These are phyloP conservation scores for Temnopleurus reevesii DNA, from an alignment of 53 echinoderm and acorn worm species.

Conservation along the genomic window DNA sequence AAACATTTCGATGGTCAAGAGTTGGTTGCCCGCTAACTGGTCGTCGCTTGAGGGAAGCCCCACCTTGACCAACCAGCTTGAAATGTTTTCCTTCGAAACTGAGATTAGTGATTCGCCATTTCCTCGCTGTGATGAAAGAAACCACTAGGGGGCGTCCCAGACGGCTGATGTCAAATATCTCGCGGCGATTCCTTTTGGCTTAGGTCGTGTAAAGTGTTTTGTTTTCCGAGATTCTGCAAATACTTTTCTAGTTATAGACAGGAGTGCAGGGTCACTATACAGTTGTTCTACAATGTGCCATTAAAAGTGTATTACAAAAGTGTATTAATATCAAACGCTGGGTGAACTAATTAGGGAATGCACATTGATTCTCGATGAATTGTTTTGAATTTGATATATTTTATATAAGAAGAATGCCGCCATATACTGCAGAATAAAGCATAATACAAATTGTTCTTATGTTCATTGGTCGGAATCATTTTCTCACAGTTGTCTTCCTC, in stretches of 20 bases:
- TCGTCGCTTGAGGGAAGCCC: background rate
- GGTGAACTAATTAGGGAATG: no score
- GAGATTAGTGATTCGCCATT: constrained; percentile 3
- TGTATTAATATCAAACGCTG: no score
- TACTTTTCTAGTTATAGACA: background rate
- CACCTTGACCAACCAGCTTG: constrained; percentile 33
- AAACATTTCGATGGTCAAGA: background rate
- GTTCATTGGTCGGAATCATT: no score
- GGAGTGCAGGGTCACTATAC: background rate
- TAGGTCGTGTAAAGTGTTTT: background rate
- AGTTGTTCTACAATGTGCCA: no score
- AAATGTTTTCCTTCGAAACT: constrained; percentile 46
- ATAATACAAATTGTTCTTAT: no score
- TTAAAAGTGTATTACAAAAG: no score
- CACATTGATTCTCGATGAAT: no score
- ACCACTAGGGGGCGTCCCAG: constrained; percentile 41
- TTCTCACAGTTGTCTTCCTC: no score
- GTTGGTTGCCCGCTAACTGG: background rate
- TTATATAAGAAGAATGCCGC: no score
- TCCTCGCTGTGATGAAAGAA: constrained; percentile 21
- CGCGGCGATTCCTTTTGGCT: background rate
- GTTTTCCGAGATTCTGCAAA: background rate
- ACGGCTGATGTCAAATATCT: constrained; percentile 24
- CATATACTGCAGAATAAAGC: no score
- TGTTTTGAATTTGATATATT: no score